Conservation (phyloP, 2,113 vertebrate species). For the Columba livia region DNA sequence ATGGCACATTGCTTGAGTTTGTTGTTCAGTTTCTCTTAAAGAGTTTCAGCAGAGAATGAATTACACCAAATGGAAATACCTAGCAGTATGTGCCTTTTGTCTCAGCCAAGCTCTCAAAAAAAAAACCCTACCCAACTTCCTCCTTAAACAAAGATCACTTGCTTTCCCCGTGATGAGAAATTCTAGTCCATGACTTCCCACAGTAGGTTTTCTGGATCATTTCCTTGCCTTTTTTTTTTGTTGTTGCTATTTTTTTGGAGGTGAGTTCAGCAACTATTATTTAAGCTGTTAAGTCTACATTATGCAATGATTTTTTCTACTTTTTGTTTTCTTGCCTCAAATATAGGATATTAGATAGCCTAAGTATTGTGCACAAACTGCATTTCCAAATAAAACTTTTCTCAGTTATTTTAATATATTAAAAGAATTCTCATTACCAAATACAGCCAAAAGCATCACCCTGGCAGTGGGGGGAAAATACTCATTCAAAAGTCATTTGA, state of each 20-base stretch:
- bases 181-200: not conserved
- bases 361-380: not conserved
- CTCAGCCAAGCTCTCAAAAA: not conserved
- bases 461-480: not conserved
- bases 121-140: not conserved
- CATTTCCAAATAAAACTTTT: not conserved
- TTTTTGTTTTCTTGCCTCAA: not conserved
- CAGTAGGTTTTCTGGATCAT: not conserved
- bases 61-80: not conserved
- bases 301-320: not conserved
- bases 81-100: not conserved
- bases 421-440: not conserved
- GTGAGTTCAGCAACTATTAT: not conserved
- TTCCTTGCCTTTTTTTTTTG: not conserved
- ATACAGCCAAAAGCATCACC: not conserved
- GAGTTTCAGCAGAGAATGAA: not conserved
- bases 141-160: not conserved
- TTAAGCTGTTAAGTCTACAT: not conserved
- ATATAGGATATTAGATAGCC: not conserved
- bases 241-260: not conserved
- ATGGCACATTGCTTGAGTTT: not conserved
- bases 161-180: not conserved
- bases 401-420: not conserved
- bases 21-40: not conserved
- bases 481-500: not conserved